Evolutionary conservation across 92 coral and sea anemone genomes (phyloP).

Genomic region (Porites rus): DNA sequence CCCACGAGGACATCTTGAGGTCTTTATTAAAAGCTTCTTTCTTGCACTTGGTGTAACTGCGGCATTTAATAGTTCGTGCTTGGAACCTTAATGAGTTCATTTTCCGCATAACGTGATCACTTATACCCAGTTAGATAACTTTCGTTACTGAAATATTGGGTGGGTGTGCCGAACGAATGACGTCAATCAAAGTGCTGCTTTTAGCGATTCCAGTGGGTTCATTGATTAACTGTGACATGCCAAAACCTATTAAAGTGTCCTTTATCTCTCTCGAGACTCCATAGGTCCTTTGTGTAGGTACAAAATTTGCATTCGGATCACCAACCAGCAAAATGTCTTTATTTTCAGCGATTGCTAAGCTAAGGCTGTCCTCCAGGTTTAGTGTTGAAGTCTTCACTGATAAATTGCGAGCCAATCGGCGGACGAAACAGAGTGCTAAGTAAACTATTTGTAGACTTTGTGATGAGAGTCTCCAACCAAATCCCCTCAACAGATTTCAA

Average conservation of each 20-base stretch:
- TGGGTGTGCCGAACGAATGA: slow-evolving; percentile 44
- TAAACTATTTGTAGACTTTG: slow-evolving; percentile 34
- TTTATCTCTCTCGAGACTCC: slow-evolving; percentile 47
- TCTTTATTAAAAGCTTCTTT: slow-evolving; percentile 39
- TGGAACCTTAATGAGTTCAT: slow-evolving; percentile 17
- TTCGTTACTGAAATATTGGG: slow-evolving; percentile 12
- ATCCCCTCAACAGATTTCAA: too few relatives aligned
- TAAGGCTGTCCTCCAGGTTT: too few relatives aligned
- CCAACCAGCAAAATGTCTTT: too few relatives aligned
- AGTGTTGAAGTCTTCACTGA: too few relatives aligned
- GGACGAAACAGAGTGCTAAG: slow-evolving; percentile 47
- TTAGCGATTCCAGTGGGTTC: slow-evolving; percentile 45
- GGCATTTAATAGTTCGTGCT: slow-evolving; percentile 38
- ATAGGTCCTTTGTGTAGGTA: slow-evolving; percentile 17
- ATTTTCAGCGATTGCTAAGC: too few relatives aligned
- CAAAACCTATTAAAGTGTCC: slow-evolving; percentile 21
- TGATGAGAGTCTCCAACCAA: slow-evolving; percentile 47
- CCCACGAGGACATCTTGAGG: slow-evolving; percentile 42
- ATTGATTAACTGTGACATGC: slow-evolving; percentile 46
- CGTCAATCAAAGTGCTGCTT: slow-evolving; percentile 36
- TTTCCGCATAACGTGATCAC: slow-evolving; percentile 66
- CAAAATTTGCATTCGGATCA: neutral
- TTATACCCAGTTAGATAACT: slow-evolving; percentile 56
- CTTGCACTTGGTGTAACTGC: slow-evolving; percentile 27
- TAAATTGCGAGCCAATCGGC: slow-evolving; percentile 8